phyloP scores from a whole-genome alignment of 37 sponge, comb jelly and placozoan genomes.

The Tethya wilhelma region DNA sequence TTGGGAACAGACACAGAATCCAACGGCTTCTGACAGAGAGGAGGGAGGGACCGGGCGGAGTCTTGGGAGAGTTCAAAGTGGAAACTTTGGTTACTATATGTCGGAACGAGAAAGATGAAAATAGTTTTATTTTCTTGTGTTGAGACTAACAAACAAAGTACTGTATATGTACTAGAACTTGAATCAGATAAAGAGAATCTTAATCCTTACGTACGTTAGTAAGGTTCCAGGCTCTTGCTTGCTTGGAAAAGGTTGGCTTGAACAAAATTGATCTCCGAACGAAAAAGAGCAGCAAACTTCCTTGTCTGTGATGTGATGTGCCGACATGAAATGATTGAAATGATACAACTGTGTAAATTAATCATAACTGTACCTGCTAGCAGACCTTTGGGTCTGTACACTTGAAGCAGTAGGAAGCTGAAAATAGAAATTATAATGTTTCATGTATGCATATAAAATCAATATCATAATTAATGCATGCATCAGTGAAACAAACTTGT shows the following conservation, averaged over 20 bases:
- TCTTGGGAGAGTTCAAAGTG: slow-evolving; percentile 55
- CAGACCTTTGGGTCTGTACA: slow-evolving; percentile 42
- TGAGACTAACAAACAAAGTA: too few species aligned
- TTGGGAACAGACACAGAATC: slow-evolving; percentile 20
- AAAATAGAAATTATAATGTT: neutral
- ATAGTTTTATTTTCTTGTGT: too few species aligned
- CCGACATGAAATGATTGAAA: neutral
- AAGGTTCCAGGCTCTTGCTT: slow-evolving; percentile 1
- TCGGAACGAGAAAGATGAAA: too few species aligned
- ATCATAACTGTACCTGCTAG: slow-evolving; percentile 4
- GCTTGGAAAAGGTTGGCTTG: slow-evolving; percentile 28
- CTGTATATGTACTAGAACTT: neutral
- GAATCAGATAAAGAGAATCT: neutral
- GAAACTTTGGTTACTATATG: slow-evolving; percentile 44
- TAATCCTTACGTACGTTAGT: slow-evolving; percentile 23
- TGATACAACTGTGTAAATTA: neutral
- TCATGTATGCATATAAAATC: too few species aligned
- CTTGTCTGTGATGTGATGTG: neutral
- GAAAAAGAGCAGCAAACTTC: slow-evolving; percentile 53
- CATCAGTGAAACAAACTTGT: too few species aligned
- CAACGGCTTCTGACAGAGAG: neutral
- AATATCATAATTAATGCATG: too few species aligned
- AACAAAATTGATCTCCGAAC: slow-evolving; percentile 33
- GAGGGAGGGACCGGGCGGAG: slow-evolving; percentile 23
- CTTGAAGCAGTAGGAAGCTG: slow-evolving; percentile 49